Evolutionary conservation across 2,888 invertebrate species (phyloP), one percentile per base, ranked within the genome.

Genomic region (Drosophila rellima): DNA sequence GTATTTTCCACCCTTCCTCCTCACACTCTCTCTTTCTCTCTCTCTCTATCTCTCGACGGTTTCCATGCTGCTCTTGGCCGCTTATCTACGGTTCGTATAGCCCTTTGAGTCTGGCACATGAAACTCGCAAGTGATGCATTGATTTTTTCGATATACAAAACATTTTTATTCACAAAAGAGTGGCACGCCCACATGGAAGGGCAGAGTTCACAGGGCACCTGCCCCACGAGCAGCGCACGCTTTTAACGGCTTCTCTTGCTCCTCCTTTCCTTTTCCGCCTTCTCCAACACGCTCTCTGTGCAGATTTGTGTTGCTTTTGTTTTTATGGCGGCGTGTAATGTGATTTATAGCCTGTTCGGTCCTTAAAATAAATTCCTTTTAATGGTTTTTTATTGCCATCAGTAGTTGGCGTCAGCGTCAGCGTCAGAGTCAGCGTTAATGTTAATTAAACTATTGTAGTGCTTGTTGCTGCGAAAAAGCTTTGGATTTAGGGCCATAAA

Each of bases 401-500:
- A 88, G 88, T 86, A 88, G 88, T 88, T 70, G 72, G 61, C 74
- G 78, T 79, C 80, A 72, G 86, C 88, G 86, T 86, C n/a, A n/a
- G n/a, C n/a, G n/a, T n/a, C n/a, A n/a, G n/a, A n/a, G 78, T 79
- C 80, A 72, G 86, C 88, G 86, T 86, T 84, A 88, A 84, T 84
- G 89, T 88, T 84, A 84, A 84, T 84, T 88, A 84, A 88, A 84
- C 83, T 88, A 84, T 88, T 86, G 71, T 88, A 86, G 71, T 74
- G 77, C 81, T 71, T 69, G 73, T 66, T 55, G 62, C 66, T 44
- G 70, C n/a, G 20, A 13, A 44, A 23, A 23, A 45, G 42, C 54
- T 42, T 42, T 20, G 42, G 20, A 31, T 20, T 42, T 42, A 8
- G 54, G 15, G 52, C 70, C 68, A 80, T 82, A 80, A 72, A 72